Conservation (phyloP, 2,797 vertebrate genomes). For the Acanthis flammea region DNA sequence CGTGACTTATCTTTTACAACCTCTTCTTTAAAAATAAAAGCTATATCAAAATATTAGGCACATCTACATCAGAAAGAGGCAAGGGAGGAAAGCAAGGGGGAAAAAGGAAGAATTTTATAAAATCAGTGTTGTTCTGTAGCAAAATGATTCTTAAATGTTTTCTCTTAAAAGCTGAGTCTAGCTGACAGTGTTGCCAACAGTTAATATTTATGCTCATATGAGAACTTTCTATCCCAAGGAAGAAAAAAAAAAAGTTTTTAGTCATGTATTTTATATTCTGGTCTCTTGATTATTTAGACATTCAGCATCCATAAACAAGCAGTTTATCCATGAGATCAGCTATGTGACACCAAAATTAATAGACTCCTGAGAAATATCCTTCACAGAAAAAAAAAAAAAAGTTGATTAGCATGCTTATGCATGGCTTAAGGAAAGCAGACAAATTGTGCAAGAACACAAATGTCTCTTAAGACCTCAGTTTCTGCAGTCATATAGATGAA, state of each 20-base stretch:
- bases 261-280: neutral
- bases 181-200: neutral
- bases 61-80: neutral
- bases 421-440: constrained; percentile 4
- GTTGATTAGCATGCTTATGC: neutral
- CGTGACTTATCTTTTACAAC: neutral
- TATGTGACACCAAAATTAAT: constrained; percentile 51
- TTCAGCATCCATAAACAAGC: constrained; percentile 48
- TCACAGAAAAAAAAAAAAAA: neutral
- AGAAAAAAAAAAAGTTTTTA: neutral
- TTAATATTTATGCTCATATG: neutral
- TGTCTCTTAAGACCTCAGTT: neutral
- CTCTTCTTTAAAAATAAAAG: neutral
- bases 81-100: neutral
- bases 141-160: neutral
- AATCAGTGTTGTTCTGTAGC: neutral
- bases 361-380: neutral
- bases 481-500: neutral
- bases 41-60: neutral
- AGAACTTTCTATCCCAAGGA: neutral
- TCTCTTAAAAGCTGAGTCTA: neutral
- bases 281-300: constrained; percentile 48
- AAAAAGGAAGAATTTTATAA: neutral
- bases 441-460: constrained; percentile 5
- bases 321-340: constrained; percentile 47